Evolutionary conservation across 2,113 vertebrate genomes (phyloP).

Genomic region (Megalops atlanticus): DNA sequence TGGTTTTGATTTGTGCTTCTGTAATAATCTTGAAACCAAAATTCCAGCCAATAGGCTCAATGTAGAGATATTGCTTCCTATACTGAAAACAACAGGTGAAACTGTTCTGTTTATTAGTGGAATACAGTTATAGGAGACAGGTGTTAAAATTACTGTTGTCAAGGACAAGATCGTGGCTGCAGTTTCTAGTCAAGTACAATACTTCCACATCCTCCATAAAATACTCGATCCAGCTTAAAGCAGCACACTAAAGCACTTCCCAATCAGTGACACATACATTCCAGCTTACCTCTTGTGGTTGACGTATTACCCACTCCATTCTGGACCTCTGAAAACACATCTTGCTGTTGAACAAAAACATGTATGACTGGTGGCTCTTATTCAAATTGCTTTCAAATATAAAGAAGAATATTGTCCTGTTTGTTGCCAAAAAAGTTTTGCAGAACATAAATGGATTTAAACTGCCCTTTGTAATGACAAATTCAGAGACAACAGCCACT

Average conservation of each 20-base stretch:
- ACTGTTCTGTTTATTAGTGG: neutral
- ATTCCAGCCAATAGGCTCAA: neutral
- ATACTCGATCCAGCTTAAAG: neutral
- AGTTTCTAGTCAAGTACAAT: neutral
- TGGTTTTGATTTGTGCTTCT: neutral
- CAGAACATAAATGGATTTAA: too few species aligned
- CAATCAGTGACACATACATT: neutral
- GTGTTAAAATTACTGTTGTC: neutral
- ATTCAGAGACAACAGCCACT: too few species aligned
- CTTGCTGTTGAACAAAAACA: neutral
- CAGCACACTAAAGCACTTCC: neutral
- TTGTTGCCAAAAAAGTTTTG: too few species aligned
- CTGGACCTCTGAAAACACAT: neutral
- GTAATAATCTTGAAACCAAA: neutral
- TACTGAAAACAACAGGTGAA: neutral
- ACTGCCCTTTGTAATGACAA: too few species aligned
- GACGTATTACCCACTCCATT: neutral
- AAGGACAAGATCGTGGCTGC: neutral
- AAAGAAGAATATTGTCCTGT: neutral
- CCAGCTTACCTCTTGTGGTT: neutral
- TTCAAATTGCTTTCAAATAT: neutral
- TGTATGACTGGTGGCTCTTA: neutral
- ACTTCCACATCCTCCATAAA: neutral
- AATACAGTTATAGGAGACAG: conserved; percentile 11
- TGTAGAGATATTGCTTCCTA: neutral